phyloP scores from a whole-genome alignment of 2,888 invertebrate species.

The Temnothorax rugatulus region DNA sequence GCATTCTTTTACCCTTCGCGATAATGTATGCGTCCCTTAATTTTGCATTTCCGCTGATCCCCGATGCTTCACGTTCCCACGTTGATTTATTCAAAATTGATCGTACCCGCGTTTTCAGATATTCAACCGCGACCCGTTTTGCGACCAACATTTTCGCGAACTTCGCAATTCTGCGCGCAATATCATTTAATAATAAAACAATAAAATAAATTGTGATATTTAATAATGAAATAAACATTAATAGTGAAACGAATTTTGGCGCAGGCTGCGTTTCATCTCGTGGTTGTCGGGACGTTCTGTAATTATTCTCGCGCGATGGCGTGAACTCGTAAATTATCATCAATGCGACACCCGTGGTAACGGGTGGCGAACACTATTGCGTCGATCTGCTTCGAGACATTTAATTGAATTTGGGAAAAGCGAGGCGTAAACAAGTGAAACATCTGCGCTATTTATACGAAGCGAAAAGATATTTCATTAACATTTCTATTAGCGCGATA shows the following conservation, averaged over 20 bases:
- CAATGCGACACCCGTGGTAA: conserved; percentile 49
- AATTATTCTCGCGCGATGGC: conserved; percentile 62
- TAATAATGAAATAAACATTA: conserved; percentile 12
- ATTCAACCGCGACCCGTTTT: background rate
- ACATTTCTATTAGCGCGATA: conserved; percentile 19
- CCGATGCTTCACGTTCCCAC: background rate
- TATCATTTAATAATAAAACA: conserved; percentile 3
- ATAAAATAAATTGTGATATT: conserved; percentile 14
- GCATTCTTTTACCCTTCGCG: conserved; percentile 8
- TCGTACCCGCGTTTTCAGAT: background rate
- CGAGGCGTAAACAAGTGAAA: conserved; percentile 8
- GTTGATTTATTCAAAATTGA: conserved; percentile 38
- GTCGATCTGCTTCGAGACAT: conserved; percentile 62
- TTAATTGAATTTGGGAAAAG: conserved; percentile 40
- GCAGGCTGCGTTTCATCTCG: conserved; percentile 44
- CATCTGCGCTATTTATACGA: background rate
- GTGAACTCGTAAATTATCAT: conserved; percentile 69
- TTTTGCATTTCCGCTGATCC: conserved; percentile 31
- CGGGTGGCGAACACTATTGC: conserved; percentile 46
- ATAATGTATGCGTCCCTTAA: conserved; percentile 26
- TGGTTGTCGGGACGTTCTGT: conserved; percentile 41
- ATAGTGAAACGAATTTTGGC: conserved; percentile 17
- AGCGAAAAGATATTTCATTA: conserved; percentile 8
- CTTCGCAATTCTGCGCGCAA: background rate
- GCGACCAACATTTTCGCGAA: background rate